phyloP scores from a whole-genome alignment of 2,888 invertebrate genomes.

The Baccha elongata region DNA sequence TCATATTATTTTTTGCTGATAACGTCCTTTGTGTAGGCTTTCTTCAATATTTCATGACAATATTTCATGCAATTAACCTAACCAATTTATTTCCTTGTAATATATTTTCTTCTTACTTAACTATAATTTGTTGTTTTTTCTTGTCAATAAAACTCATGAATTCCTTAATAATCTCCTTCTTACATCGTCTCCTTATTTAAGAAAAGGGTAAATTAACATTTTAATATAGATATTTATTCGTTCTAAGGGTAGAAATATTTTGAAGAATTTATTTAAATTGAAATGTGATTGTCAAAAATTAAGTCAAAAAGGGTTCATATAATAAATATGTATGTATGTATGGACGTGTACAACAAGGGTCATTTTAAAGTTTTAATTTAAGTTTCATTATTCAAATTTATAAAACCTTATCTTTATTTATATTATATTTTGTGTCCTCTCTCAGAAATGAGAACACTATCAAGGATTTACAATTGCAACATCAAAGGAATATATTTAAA shows the following conservation, averaged over 20 bases:
- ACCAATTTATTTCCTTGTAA: slow-evolving; percentile 7
- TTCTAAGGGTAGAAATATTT: background rate
- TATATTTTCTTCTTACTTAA: background rate
- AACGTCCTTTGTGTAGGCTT: too few relatives aligned
- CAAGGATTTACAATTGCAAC: too few relatives aligned
- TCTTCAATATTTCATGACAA: background rate
- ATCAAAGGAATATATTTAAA: too few relatives aligned
- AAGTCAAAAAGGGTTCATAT: slow-evolving; percentile 1
- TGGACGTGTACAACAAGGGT: too few relatives aligned
- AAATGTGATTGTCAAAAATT: background rate
- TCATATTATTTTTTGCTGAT: too few relatives aligned
- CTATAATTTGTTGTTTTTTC: background rate
- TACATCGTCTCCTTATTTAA: background rate
- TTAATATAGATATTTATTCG: background rate
- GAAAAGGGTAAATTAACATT: slow-evolving; percentile 1
- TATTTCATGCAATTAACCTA: slow-evolving; percentile 14
- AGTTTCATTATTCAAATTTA: slow-evolving; percentile 9
- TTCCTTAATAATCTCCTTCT: background rate
- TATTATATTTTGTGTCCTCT: too few relatives aligned
- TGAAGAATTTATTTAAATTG: background rate
- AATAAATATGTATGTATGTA: background rate
- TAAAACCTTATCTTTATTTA: background rate
- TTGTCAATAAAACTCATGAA: background rate
- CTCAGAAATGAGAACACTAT: too few relatives aligned
- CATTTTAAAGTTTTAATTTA: background rate